Base-by-base conservation (phyloP, 2,797 vertebrate genomes). In the Onychomys arenicola region DNA sequence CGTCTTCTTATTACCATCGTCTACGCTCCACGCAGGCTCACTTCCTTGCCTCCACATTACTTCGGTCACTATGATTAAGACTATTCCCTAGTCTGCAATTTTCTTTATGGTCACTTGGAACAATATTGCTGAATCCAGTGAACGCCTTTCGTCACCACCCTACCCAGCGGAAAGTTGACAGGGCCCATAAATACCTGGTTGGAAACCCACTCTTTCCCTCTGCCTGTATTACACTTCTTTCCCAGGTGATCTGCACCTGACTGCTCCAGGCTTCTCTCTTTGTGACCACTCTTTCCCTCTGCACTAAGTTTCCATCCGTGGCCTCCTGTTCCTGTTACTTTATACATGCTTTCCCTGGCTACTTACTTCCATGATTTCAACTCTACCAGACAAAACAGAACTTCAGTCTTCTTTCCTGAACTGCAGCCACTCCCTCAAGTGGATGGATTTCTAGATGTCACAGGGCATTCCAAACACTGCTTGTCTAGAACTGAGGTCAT, bases 391-490 rank as follows among this genome's bases (percentile, higher is more conserved):
- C 13, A 63, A 29, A 90, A 90, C 6, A 23, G 6, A 17, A 37
- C 61, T 84, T 59, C 49, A 75, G 73, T 84, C 19, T 57, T 83
- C 25, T 89, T 75, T 97, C 52, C 17, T 81, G 37, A 95, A 80
- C 71, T 86, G 59, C 14, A 69, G n/a, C 49, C 63, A 49, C 63
- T 49, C 6, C 69, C 6, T 46, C 23, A 91, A 71, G 0, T 87
- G 40, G 67, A 93, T 65, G 16, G 63, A 71, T 14, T 91, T 57
- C 77, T 80, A 3, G 52, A 63, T 57, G 37, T 78, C 17, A 25
- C n/a, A 55, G 59, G 46, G 43, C 23, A 94, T 34, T 49, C 84
- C 85, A 77, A 27, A 49, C 2, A 75, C 43, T 40, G 17, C 40
- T 82, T 21, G 23, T 63, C 57, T 90, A 95, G 81, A 94, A 78